Conservation (phyloP, 2,888 invertebrate genomes). For the Melanotus villosus region DNA sequence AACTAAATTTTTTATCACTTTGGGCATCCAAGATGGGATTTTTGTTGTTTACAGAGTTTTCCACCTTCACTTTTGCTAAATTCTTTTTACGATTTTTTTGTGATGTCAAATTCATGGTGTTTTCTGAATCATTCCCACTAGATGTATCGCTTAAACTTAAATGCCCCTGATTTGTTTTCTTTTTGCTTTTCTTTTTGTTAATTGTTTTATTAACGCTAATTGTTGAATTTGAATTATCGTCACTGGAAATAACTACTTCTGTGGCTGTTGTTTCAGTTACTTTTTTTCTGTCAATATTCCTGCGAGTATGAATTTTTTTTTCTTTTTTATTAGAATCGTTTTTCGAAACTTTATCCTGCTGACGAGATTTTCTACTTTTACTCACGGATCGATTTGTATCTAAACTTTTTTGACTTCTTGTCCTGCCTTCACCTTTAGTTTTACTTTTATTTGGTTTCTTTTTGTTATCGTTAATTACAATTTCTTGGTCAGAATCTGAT, state of each 20-base stretch:
- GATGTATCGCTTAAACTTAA: neutral
- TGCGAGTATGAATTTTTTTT: too few species aligned
- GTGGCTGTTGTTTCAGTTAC: too few species aligned
- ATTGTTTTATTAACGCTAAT: neutral
- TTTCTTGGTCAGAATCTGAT: slow-evolving; percentile 61
- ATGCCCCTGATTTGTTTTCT: neutral
- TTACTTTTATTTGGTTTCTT: neutral
- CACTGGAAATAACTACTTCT: too few species aligned
- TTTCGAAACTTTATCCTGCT: neutral
- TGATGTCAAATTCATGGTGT: neutral
- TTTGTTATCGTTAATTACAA: neutral
- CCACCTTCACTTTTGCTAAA: neutral
- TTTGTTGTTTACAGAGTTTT: slow-evolving; percentile 5
- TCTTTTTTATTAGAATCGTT: neutral
- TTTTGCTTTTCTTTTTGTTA: neutral
- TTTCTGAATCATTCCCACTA: neutral
- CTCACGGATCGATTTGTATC: neutral
- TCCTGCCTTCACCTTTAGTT: neutral
- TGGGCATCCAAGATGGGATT: slow-evolving; percentile 15
- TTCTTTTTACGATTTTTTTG: neutral
- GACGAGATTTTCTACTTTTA: neutral
- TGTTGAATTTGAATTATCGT: too few species aligned
- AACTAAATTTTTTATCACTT: slow-evolving; percentile 55
- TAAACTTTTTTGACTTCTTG: neutral
- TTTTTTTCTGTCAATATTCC: neutral